Evolutionary conservation across 1,140 invertebrate genomes (phyloP), one percentile per base, ranked within the genome.

Genomic region (Drosophila burlai): DNA sequence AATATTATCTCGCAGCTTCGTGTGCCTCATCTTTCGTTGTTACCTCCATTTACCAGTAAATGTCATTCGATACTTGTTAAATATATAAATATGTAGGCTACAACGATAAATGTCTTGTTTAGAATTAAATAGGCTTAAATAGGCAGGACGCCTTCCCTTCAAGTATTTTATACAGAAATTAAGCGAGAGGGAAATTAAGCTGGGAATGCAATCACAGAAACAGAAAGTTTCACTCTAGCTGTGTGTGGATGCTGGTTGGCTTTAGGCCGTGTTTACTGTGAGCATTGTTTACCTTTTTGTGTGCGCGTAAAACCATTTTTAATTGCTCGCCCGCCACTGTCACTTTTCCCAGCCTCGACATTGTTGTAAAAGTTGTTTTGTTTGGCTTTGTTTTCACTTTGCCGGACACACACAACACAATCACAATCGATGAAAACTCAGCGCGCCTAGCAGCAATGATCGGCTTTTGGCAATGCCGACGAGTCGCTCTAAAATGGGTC

Each of bases 331-430:
- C 52, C 50, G 50, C 50, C 52, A 81, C 82, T 85, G 82, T 85
- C 82, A 86, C 82, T 85, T 85, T 86, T 85, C 75, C 69, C 74
- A 26, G 73, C n/a, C 40, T 38, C 58, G 72, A 79, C 82, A 86
- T 76, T 83, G 77, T 72, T 83, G 77, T 81, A 89, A 89, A 89
- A 87, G 81, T 89, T 84, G 84, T 59, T 87, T 89, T 84, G 84
- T 59, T 87, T 79, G 76, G 42, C 67, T 79, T 79, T 79, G 76
- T 84, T 90, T 90, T 90, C 85, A 89, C 83, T 83, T 65, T 59
- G 46, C 65, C 34, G 38, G 26, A 15, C 15, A 11, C 40, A 40
- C 8, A 60, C 24, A 24, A 26, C 26, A 29, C 26, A 29, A 29
- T 4, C 45, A 47, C 46, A 34, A 21, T 13, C 34, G 42, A 71